Conservation (phyloP, 2,888 invertebrate genomes). For the Flexamia atlantica region DNA sequence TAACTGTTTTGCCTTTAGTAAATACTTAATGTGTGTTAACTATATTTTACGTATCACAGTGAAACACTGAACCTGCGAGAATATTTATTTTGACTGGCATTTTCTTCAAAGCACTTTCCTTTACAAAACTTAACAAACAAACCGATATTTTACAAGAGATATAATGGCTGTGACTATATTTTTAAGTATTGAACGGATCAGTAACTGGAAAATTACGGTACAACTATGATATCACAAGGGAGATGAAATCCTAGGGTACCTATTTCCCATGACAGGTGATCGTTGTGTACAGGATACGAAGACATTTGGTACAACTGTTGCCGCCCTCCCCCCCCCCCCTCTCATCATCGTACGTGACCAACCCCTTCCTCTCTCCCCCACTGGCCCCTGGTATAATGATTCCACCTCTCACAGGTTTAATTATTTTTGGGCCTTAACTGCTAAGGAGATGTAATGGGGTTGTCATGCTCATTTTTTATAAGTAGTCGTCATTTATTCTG, state of each 20-base stretch:
- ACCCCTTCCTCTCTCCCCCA: not conserved
- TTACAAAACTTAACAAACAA: too few species aligned
- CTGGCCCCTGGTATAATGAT: constrained; percentile 11
- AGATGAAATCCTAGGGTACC: not conserved
- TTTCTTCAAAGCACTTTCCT: too few species aligned
- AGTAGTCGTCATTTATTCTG: too few species aligned
- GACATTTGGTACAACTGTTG: constrained; percentile 38
- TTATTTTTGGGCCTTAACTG: constrained; percentile 20
- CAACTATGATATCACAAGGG: not conserved
- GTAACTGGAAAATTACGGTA: not conserved
- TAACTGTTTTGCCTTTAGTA: too few species aligned
- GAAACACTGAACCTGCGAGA: too few species aligned
- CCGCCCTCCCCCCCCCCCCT: constrained; percentile 7
- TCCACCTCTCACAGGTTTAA: constrained; percentile 29
- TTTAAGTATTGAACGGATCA: too few species aligned
- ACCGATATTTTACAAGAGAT: too few species aligned
- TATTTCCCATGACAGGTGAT: constrained; percentile 4
- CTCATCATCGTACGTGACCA: constrained; percentile 19
- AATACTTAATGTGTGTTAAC: too few species aligned
- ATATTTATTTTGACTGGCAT: too few species aligned
- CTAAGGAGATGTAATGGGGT: constrained; percentile 10
- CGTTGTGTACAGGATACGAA: constrained; percentile 29
- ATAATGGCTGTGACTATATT: too few species aligned
- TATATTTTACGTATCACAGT: too few species aligned
- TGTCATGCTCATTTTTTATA: not conserved